A percentile compares a stretch with the other conserved stretches of the same genome.
Evolutionary conservation across 2,888 invertebrate genomes (phyloP).

Genomic region (Acanthosoma haemorrhoidale): DNA sequence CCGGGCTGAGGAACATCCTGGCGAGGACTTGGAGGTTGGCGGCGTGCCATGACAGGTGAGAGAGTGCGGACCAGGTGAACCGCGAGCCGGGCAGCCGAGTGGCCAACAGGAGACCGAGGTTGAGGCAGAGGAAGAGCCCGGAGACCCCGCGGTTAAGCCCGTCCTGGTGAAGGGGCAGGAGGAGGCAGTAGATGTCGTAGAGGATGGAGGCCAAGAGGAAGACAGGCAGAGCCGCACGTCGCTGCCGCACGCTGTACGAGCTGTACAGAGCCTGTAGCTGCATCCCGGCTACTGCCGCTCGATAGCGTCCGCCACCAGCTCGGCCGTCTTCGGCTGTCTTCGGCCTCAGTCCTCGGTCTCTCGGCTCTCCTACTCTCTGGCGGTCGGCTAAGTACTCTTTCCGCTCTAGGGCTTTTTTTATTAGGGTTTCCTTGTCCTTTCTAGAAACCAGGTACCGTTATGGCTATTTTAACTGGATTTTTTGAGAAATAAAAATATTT

Average conservation of each 20-base stretch:
- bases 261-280: slow-evolving; percentile 65
- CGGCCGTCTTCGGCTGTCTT: neutral
- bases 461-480: too few relatives aligned
- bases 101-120: slow-evolving; percentile 44
- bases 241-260: slow-evolving; percentile 65
- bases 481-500: too few relatives aligned
- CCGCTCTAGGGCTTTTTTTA: too few relatives aligned
- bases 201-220: slow-evolving; percentile 62
- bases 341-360: slow-evolving; percentile 16
- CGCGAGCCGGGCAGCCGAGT: slow-evolving; percentile 31
- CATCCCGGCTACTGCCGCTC: slow-evolving; percentile 47
- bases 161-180: slow-evolving; percentile 47
- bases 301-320: neutral
- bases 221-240: slow-evolving; percentile 63
- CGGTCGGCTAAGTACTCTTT: neutral
- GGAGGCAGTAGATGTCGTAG: slow-evolving; percentile 58
- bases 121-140: slow-evolving; percentile 47
- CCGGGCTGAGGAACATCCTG: slow-evolving; percentile 58
- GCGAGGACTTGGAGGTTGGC: slow-evolving; percentile 58
- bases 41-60: slow-evolving; percentile 61
- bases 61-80: slow-evolving; percentile 54
- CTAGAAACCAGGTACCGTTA: too few relatives aligned
- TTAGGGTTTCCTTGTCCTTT: too few relatives aligned
- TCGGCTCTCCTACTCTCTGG: slow-evolving; percentile 20
- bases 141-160: slow-evolving; percentile 44